phyloP scores from a whole-genome alignment of 2,888 invertebrate species.

The Aphrophora alni region DNA sequence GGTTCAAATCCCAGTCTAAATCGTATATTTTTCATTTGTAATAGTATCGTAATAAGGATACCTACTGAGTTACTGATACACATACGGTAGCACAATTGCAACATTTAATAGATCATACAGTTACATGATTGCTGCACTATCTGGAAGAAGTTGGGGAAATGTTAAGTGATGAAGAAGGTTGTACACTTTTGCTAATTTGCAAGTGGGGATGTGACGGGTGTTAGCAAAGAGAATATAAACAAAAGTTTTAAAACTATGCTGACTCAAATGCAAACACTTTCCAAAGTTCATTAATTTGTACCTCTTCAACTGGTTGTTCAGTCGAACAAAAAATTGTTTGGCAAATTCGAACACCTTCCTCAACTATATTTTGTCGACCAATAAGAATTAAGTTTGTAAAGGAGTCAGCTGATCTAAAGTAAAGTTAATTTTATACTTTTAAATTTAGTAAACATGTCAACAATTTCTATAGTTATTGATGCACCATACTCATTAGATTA shows the following conservation, averaged over 20 bases:
- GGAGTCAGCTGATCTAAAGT: not conserved
- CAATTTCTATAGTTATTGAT: too few species aligned
- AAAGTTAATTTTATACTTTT: too few species aligned
- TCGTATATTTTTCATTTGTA: too few species aligned
- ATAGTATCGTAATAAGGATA: too few species aligned
- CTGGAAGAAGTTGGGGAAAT: constrained; percentile 3
- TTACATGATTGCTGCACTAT: too few species aligned
- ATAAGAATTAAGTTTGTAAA: constrained; percentile 48
- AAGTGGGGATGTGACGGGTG: constrained; percentile 13
- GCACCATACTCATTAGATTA: too few species aligned
- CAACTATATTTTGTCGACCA: constrained; percentile 50
- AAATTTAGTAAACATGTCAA: too few species aligned
- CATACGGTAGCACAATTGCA: too few species aligned
- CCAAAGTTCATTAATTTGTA: constrained; percentile 22
- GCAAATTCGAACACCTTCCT: constrained; percentile 52
- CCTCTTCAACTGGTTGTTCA: constrained; percentile 39
- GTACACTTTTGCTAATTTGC: constrained; percentile 16
- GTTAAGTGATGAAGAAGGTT: constrained; percentile 14
- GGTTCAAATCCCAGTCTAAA: too few species aligned
- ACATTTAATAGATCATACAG: too few species aligned
- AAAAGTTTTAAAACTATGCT: constrained; percentile 16
- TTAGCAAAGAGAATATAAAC: constrained; percentile 8
- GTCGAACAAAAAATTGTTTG: constrained; percentile 48
- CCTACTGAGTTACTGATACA: too few species aligned
- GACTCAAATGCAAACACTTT: constrained; percentile 16